Base-by-base conservation (phyloP, 2,797 vertebrate genomes). In the Manis javanica region DNA sequence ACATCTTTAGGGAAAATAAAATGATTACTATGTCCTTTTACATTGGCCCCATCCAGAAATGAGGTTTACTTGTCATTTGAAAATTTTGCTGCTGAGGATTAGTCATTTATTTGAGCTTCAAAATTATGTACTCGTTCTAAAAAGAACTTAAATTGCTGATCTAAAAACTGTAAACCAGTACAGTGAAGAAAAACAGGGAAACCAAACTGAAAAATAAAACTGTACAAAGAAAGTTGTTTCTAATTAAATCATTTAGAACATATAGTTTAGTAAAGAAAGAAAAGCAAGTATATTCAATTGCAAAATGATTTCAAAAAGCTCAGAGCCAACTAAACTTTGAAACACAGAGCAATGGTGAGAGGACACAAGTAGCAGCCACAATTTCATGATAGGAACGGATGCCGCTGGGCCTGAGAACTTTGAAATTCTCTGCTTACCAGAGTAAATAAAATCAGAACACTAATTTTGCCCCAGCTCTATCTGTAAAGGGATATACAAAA, bases 251-350 rank as follows among this genome's bases (percentile, higher is more conserved):
- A 75, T 59, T 72, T 29, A 83, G 57, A 71, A 83, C 87, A 87
- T 8, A 90, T 5, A 13, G 14, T 21, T 96, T 72, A 79, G 16
- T 93, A 78, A 87, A 84, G 31, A 71, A 69, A 87, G 39, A 53
- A 87, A 92, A 71, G 42, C 29, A 37, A 57, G 24, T 61, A 74
- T 34, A 75, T 72, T 78, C 49, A 64, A 26, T 49, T 86, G 66
- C 49, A 94, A 91, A 91, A 94, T 18, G n/a, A 90, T 31, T 94
- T 94, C 72, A 83, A 63, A 93, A 90, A 95, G 78, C 29, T 79
- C 68, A 90, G 92, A 96, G 57, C n/a, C 89, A 90, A 79, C 16
- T 87, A 51, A 39, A 49, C 11, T 77, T 93, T 93, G 82, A 64
- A 75, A 53, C 13, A 57, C 16, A 71, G 49, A 82, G 39, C 18